Evolutionary conservation across 2,113 vertebrate genomes (phyloP), one percentile per base, ranked within the genome.

Genomic region (Petrocephalus zakoni): DNA sequence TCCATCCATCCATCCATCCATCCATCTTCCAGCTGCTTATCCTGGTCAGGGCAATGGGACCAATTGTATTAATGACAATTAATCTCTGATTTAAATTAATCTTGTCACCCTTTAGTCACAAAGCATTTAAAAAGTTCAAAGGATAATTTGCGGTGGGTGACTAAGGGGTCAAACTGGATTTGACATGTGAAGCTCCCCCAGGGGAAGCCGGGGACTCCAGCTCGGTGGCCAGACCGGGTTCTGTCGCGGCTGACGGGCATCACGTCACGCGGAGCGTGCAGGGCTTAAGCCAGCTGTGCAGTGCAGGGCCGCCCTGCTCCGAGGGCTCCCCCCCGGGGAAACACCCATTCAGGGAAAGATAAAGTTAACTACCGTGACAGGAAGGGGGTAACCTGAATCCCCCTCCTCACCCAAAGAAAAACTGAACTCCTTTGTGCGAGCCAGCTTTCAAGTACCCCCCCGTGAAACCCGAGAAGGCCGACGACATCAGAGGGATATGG

Each of bases 361-460:
- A 93, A 90, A 89, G 90, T 91, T 88, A 92, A 93, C 90, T 61
- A 72, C 87, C 58, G 19, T 29, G 91, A 88, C 89, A 72, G 92
- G 87, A 52, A 87, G 58, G 75, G 83, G 86, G 94, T 90, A 94
- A 95, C 93, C 90, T 89, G 68, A 94, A 87, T 93, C 91, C 87
- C 89, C 55, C 92, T 94, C 94, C 91, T 90, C 90, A 92, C 87
- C 87, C 91, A 92, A 93, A 89, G 88, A 87, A 86, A 86, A 37
- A 92, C 89, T 86, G 89, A 22, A 87, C 91, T 91, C 94, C 92
- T 94, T 89, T 89, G 90, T 86, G 22, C 61, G 47, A 29, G 51
- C 37, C 15, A 4, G 88, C 93, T 95, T 95, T 95, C 92, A 95
- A 93, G 94, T 94, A 89, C 88, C 81, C 91, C 21, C 58, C 42